phyloP scores from a whole-genome alignment of 1,140 invertebrate genomes.

The Aphelenchoides besseyi region DNA sequence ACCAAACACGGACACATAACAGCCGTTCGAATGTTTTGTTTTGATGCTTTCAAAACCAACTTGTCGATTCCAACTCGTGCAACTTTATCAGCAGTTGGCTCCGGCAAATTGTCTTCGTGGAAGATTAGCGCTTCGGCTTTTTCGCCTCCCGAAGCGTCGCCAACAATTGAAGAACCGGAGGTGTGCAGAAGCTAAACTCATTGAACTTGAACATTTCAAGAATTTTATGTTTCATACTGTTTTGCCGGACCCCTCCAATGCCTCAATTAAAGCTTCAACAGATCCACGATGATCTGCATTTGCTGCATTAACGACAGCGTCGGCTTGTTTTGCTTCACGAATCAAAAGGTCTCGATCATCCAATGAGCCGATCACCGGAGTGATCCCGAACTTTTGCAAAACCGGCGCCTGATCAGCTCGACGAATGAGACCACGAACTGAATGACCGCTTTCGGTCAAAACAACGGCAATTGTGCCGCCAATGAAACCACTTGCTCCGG shows the following conservation, averaged over 20 bases:
- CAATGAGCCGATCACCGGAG: neutral
- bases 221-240: too few relatives aligned
- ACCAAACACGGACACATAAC: conserved; percentile 17
- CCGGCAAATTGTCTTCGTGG: conserved; percentile 22
- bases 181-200: conserved; percentile 25
- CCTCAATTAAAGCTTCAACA: conserved; percentile 8
- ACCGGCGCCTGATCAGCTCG: conserved; percentile 11
- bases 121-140: conserved; percentile 14
- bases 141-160: conserved; percentile 24
- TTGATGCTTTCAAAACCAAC: conserved; percentile 13
- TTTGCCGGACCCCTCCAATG: conserved; percentile 14
- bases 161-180: conserved; percentile 16
- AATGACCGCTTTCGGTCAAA: neutral
- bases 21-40: conserved; percentile 19
- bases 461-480: conserved; percentile 13
- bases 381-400: conserved; percentile 11
- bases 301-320: conserved; percentile 15
- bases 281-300: conserved; percentile 13
- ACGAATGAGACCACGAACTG: conserved; percentile 1
- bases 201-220: too few relatives aligned
- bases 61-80: conserved; percentile 15
- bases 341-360: conserved; percentile 12
- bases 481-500: conserved; percentile 11
- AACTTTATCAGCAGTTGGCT: conserved; percentile 19
- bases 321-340: neutral